Conservation (phyloP, 1,140 invertebrate genomes). For the Drosophila nigromelanica region DNA sequence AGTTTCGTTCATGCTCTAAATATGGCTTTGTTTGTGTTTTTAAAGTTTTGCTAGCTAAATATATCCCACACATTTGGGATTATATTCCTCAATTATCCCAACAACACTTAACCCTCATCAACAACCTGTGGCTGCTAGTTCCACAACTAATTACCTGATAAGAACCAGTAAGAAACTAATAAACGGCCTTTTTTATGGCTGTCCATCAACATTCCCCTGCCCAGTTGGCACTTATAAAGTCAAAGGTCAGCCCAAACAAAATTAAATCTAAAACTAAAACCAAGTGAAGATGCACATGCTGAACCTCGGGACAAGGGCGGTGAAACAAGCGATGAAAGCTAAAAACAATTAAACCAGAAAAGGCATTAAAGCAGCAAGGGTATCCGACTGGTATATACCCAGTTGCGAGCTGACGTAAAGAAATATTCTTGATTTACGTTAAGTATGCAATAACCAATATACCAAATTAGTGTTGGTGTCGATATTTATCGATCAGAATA, state of each 20-base stretch:
- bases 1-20: background rate
- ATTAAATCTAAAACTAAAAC: slow-evolving; percentile 18
- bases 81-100: background rate
- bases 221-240: slow-evolving; percentile 17
- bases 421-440: background rate
- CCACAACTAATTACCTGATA: slow-evolving; percentile 67
- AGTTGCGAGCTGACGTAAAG: background rate
- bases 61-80: background rate
- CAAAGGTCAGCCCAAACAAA: slow-evolving; percentile 50
- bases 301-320: background rate
- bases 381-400: background rate
- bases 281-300: background rate
- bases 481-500: too few species aligned
- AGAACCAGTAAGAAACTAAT: slow-evolving; percentile 53
- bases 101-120: slow-evolving; percentile 8
- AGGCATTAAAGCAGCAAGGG: slow-evolving; percentile 43
- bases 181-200: slow-evolving; percentile 57
- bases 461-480: too few species aligned
- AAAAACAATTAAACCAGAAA: slow-evolving; percentile 53
- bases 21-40: too few species aligned
- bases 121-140: slow-evolving; percentile 65
- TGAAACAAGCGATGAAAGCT: slow-evolving; percentile 22
- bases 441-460: too few species aligned
- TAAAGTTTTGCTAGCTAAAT: background rate
- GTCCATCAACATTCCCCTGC: slow-evolving; percentile 33